phyloP scores from a whole-genome alignment of 2,797 vertebrate species.

The Delichon dasypus region DNA sequence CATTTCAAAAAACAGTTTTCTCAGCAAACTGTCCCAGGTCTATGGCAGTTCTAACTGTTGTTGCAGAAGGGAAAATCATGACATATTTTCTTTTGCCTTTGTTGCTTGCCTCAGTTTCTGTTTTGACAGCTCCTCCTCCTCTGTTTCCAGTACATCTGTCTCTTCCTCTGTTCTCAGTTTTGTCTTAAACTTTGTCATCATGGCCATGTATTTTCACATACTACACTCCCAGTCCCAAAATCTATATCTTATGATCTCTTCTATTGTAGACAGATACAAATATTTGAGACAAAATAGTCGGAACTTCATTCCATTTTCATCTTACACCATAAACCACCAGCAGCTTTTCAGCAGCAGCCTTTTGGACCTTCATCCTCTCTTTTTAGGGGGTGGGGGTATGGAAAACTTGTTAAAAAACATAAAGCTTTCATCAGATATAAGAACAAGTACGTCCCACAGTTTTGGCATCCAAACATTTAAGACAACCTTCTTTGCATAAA shows the following conservation, averaged over 20 bases:
- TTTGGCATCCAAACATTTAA: background rate
- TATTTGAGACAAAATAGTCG: background rate
- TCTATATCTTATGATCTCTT: background rate
- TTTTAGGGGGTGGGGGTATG: rapidly evolving
- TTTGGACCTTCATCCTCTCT: background rate
- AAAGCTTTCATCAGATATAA: background rate
- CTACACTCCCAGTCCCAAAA: background rate
- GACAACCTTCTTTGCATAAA: background rate
- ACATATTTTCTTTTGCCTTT: background rate
- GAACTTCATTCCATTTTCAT: background rate
- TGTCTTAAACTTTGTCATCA: background rate
- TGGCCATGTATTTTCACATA: background rate
- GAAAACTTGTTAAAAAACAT: background rate
- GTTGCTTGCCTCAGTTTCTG: background rate
- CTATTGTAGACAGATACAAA: background rate
- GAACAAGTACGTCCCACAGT: background rate
- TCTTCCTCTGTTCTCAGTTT: background rate
- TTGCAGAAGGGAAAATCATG: background rate
- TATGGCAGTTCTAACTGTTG: background rate
- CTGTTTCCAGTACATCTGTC: background rate
- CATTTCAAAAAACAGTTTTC: background rate
- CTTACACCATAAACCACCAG: background rate
- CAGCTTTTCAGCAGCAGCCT: background rate
- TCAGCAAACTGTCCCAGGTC: background rate
- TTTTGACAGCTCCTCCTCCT: constrained; percentile 1